Conservation (phyloP, 2,888 invertebrate genomes). For the Mayetiola destructor region DNA sequence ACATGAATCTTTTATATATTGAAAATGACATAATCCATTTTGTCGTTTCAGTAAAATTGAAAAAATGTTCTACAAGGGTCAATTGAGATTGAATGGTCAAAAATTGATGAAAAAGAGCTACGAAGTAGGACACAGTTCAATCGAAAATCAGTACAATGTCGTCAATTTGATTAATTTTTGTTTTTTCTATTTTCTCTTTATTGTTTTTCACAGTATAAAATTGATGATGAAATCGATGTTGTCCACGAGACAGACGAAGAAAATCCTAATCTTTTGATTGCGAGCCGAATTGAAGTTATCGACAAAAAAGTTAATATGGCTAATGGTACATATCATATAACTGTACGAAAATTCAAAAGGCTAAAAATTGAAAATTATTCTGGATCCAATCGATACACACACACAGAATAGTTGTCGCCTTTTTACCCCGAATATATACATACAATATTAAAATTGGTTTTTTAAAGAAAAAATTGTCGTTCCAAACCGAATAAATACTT, state of each 20-base stretch:
- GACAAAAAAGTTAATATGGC: slow-evolving; percentile 38
- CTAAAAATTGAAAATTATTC: slow-evolving; percentile 59
- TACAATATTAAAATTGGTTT: no score
- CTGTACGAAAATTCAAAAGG: slow-evolving; percentile 50
- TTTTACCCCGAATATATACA: no score
- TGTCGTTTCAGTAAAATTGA: slow-evolving; percentile 63
- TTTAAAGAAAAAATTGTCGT: not conserved
- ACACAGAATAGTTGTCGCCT: no score
- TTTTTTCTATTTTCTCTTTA: not conserved
- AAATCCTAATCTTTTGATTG: slow-evolving; percentile 52
- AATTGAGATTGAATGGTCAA: slow-evolving; percentile 62
- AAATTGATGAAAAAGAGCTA: slow-evolving; percentile 45
- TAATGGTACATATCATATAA: slow-evolving; percentile 41
- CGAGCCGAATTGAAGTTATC: slow-evolving; percentile 54
- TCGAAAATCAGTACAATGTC: not conserved
- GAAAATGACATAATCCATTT: not conserved
- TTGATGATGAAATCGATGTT: slow-evolving; percentile 70
- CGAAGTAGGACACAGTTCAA: not conserved
- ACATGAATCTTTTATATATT: not conserved
- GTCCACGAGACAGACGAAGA: slow-evolving; percentile 49
- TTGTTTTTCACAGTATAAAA: not conserved
- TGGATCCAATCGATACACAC: slow-evolving; percentile 25
- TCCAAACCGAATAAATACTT: not conserved
- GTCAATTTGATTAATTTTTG: not conserved
- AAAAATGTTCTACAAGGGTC: slow-evolving; percentile 62